Conservation (phyloP, 2,888 invertebrate species). For the Polydrusus cervinus region DNA sequence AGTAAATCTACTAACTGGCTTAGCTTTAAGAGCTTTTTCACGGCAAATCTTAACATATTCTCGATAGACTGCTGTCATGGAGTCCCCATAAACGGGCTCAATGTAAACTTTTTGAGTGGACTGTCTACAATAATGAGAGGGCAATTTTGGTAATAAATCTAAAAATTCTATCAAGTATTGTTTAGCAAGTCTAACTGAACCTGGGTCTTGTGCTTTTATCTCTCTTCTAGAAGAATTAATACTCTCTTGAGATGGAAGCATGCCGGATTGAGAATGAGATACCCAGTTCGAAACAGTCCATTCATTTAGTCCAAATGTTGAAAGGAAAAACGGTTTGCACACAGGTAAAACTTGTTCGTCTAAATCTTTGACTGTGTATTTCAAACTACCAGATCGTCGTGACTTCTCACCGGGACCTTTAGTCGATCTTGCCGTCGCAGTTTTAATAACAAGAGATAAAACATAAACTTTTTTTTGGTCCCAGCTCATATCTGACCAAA, state of each 20-base stretch:
- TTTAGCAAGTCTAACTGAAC: neutral
- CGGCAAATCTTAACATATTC: neutral
- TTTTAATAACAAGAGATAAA: neutral
- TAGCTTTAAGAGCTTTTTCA: slow-evolving; percentile 1
- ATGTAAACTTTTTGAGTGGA: neutral
- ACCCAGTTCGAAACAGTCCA: slow-evolving; percentile 15
- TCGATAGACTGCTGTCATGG: slow-evolving; percentile 18
- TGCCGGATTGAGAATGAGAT: neutral
- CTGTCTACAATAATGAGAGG: slow-evolving; percentile 3
- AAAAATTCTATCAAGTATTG: neutral
- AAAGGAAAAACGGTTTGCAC: slow-evolving; percentile 10
- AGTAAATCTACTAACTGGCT: slow-evolving; percentile 10
- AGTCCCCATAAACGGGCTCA: slow-evolving; percentile 23
- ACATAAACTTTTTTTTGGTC: slow-evolving; percentile 2
- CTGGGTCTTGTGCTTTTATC: neutral
- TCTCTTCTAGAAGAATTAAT: neutral
- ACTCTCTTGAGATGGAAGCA: neutral
- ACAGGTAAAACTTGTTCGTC: neutral
- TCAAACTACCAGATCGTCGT: slow-evolving; percentile 4
- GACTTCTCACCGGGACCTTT: neutral
- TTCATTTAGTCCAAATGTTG: slow-evolving; percentile 7
- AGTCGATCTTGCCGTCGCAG: neutral
- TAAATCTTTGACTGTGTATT: neutral
- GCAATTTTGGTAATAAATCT: neutral
- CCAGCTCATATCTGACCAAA: slow-evolving; percentile 11